phyloP scores from a whole-genome alignment of 2,888 invertebrate species.

The Diploptera punctata region DNA sequence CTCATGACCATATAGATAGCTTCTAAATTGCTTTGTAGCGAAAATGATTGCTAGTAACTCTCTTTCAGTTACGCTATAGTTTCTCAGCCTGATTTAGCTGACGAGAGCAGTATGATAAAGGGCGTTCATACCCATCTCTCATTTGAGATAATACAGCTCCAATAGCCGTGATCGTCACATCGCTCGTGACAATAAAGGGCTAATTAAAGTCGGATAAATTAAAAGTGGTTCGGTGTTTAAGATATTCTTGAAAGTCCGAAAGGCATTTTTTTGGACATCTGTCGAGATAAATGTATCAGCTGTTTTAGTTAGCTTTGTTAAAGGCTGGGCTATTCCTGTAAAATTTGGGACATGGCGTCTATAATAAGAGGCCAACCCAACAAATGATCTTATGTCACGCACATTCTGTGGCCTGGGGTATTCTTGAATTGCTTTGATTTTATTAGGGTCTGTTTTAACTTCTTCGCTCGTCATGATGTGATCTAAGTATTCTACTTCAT shows the following conservation, averaged over 20 bases:
- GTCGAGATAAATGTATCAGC: constrained; percentile 1
- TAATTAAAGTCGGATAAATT: constrained; percentile 39
- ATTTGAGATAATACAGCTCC: constrained; percentile 39
- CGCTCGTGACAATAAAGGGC: constrained; percentile 40
- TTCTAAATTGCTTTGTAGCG: constrained; percentile 31
- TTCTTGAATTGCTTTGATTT: not conserved
- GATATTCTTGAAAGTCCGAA: not conserved
- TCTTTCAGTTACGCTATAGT: constrained; percentile 35
- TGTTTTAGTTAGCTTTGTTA: not conserved
- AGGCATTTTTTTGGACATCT: not conserved
- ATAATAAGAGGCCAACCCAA: not conserved
- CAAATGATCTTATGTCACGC: not conserved
- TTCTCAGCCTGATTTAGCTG: constrained; percentile 28
- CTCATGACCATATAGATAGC: constrained; percentile 28
- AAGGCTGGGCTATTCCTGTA: not conserved
- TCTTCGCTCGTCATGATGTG: not conserved
- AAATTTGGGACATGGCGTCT: not conserved
- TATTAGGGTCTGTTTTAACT: not conserved
- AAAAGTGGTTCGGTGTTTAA: not conserved
- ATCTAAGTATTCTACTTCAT: not conserved
- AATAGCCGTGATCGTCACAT: constrained; percentile 37
- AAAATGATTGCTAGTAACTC: constrained; percentile 41
- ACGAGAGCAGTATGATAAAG: constrained; percentile 42
- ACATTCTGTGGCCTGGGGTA: not conserved
- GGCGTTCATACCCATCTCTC: constrained; percentile 27